A percentile compares a stretch with the other conserved stretches of the same genome.
phyloP scores from a whole-genome alignment of 2,888 invertebrate genomes.

The Aquatica leii region DNA sequence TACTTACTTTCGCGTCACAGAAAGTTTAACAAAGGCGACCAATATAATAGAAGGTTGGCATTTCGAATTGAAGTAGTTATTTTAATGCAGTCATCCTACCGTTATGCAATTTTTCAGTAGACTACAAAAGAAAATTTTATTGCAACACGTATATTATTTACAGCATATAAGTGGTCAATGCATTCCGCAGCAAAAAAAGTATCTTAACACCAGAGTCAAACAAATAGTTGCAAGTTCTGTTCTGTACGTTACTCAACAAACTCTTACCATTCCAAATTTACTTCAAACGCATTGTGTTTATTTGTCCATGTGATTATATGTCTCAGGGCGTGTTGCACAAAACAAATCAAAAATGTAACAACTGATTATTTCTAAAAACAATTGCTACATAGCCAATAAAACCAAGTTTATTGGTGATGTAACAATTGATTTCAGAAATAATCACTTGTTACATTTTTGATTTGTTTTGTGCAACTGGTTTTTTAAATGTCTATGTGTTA shows the following conservation, averaged over 20 bases:
- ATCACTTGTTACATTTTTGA: no score
- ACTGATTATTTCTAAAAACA: no score
- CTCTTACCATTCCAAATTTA: constrained; percentile 6
- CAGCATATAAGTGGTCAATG: no score
- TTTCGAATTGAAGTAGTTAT: constrained; percentile 1
- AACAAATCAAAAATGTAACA: no score
- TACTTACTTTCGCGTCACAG: constrained; percentile 8
- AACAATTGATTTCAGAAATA: no score
- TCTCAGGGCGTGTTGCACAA: no score
- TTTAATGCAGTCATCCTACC: constrained; percentile 8
- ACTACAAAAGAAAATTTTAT: constrained; percentile 9
- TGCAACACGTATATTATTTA: constrained; percentile 2
- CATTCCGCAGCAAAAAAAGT: no score
- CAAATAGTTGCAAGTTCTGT: constrained; percentile 16
- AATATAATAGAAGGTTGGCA: constrained; percentile 8
- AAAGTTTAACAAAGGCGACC: constrained; percentile 9
- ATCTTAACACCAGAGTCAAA: no score
- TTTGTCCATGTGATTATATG: no score
- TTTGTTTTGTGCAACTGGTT: no score
- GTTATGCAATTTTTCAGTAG: constrained; percentile 8
- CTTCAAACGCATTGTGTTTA: constrained; percentile 4
- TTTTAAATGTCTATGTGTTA: background rate
- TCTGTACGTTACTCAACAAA: constrained; percentile 1
- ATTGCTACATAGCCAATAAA: no score
- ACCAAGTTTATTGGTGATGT: no score